Percentiles rank a stretch among this genome's conserved stretches.
phyloP scores from a whole-genome alignment of 2,888 invertebrate species.

The Charanyca ferruginea region DNA sequence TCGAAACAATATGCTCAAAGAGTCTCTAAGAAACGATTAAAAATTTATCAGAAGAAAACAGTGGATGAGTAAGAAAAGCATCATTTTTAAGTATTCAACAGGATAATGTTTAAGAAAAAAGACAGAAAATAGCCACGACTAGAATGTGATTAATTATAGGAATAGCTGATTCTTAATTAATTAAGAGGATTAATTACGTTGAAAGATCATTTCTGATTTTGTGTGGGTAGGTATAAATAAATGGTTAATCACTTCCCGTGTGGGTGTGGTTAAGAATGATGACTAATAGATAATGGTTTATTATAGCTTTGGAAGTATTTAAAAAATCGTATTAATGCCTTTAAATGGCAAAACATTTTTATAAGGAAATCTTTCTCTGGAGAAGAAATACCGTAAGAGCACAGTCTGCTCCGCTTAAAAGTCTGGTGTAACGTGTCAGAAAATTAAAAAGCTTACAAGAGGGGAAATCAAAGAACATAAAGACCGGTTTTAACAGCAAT shows the following conservation, averaged over 20 bases:
- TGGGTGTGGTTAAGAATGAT: conserved; percentile 39
- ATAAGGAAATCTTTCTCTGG: not conserved
- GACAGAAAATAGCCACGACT: conserved; percentile 12
- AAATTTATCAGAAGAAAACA: too few species aligned
- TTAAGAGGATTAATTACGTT: conserved; percentile 35
- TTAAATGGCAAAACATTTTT: not conserved
- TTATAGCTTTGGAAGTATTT: not conserved
- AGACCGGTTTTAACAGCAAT: too few species aligned
- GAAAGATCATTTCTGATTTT: conserved; percentile 37
- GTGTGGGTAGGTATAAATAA: conserved; percentile 43
- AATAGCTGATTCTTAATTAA: conserved; percentile 23
- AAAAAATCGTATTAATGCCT: not conserved
- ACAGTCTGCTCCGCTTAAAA: too few species aligned
- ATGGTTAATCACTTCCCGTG: conserved; percentile 44
- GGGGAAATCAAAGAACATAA: too few species aligned
- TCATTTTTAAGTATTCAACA: too few species aligned
- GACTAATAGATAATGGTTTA: conserved; percentile 24
- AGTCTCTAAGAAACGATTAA: too few species aligned
- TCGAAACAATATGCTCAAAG: too few species aligned
- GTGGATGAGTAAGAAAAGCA: too few species aligned
- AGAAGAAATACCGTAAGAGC: too few species aligned
- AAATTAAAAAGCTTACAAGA: too few species aligned
- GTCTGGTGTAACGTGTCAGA: too few species aligned
- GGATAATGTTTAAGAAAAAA: not conserved
- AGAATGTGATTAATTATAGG: conserved; percentile 10